Base-by-base conservation (phyloP, 2,113 vertebrate genomes). In the Cyanistes caeruleus region DNA sequence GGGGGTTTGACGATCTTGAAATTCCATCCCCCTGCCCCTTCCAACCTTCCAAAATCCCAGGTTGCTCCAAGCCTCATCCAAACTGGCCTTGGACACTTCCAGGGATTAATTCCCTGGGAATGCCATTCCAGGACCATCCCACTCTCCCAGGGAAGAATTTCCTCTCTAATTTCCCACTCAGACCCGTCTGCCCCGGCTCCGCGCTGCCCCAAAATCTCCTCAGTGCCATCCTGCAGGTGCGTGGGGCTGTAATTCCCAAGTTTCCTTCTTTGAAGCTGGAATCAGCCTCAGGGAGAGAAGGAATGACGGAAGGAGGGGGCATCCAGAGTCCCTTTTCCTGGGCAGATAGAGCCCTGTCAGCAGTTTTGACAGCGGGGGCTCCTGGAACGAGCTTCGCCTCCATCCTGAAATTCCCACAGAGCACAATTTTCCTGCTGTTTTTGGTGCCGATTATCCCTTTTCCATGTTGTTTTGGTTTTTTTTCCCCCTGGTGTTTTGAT, bases 171-270 rank as follows among this genome's bases (percentile, higher is more conserved):
- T 23, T 9, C 46, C 31, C 28, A 1, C 35, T 16, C 85, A 4
- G 55, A 70, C 43, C 19, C 3, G 0, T 28, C 55, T 27, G 22
- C 37, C 65, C 53, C 3, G 10, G 37, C 9, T 46, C 44, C 1
- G 3, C 10, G 17, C 87, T 30, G 49, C 44, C 63, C 84, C 11
- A 10, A 8, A 41, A 37, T 31, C 31, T 24, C 8, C 59, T 12
- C 1, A 16, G 30, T 68, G 84, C 74, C 56, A 1, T 3, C 37
- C 31, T 11, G 49, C 63, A 25, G 43, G 27, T 10, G 28, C 1
- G 30, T 11, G 68, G 11, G 59, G 46, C 67, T 37, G 23, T 1
- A 8, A 53, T 22, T 67, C 82, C 33, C 10, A 7, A 44, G 18
- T 7, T 84, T 49, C 64, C 28, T 43, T 37, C 64, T 84, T 46